A percentile compares a stretch with the other conserved stretches of the same genome.
Conservation (phyloP, 2,113 vertebrate species). For the Crotalus horridus region DNA sequence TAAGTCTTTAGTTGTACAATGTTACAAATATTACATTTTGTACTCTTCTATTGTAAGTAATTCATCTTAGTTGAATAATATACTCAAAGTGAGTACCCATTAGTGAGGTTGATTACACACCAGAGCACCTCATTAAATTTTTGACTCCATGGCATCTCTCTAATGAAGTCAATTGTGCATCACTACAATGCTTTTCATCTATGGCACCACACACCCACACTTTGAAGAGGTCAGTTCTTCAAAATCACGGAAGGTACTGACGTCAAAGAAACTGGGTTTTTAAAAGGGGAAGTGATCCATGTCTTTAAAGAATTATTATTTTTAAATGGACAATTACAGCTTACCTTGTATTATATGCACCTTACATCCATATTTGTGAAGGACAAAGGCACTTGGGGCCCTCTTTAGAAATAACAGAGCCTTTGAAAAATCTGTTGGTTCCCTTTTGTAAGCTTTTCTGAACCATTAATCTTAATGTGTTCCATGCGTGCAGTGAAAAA, state of each 20-base stretch:
- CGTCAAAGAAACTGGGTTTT: not conserved
- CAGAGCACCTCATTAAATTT: conserved; percentile 55
- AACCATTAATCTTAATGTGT: not conserved
- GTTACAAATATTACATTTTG: conserved; percentile 34
- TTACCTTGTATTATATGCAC: not conserved
- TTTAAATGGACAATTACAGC: not conserved
- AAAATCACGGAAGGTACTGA: not conserved
- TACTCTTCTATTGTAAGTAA: not conserved
- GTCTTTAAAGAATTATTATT: conserved; percentile 3
- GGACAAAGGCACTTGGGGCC: not conserved
- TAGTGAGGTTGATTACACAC: conserved; percentile 48
- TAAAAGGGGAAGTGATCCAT: conserved; percentile 10
- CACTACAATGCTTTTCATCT: conserved; percentile 35
- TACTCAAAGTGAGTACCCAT: conserved; percentile 45
- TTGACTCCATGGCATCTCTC: conserved; percentile 41
- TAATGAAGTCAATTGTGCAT: conserved; percentile 39
- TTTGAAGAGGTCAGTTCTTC: conserved; percentile 14
- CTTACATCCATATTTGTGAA: conserved; percentile 13
- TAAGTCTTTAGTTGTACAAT: conserved; percentile 22
- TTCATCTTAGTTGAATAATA: conserved; percentile 41
- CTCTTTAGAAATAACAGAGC: not conserved
- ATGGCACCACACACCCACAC: not conserved
- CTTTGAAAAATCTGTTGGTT: not conserved
- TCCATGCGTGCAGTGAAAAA: not conserved
- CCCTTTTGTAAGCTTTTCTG: not conserved